Evolutionary conservation across 2,888 invertebrate species (phyloP), one percentile per base, ranked within the genome.

Genomic region (Cryptops parisi): DNA sequence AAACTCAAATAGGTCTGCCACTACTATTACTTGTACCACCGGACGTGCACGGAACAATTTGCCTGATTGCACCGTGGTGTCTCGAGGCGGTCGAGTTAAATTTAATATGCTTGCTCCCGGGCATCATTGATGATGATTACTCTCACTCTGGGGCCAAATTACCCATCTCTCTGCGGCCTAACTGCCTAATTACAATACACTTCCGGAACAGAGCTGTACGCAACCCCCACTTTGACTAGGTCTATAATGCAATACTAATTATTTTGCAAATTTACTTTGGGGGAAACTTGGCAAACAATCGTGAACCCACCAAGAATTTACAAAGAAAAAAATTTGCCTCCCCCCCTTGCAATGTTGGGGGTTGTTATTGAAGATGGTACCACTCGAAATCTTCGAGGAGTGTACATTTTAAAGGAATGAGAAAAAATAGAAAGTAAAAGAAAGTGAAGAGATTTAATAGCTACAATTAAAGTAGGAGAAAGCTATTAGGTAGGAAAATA

Each of bases 61-160:
- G 50, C 50, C 41, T 50, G 50, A 50, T 50, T 50, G 41, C 50
- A 24, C 41, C 50, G 43, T 23, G 50, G 41, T 46, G 41, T 40
- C 21, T 50, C 50, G 41, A 41, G 6, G 17, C 43, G 21, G 17
- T 17, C 43, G 6, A 41, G 40, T 51, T 43, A 51, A 51, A 51
- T 51, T 51, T 51, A 51, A 51, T 51, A 51, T 43, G 51, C 43
- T 43, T 51, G 49, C 49, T 39, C 41, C 19, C 3, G 24, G 52
- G 46, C 46, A 46, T 45, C 43, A 45, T 52, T 52, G 52, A 52
- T 45, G 52, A 45, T 52, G 26, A 52, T 52, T 52, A 26, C 44
- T 46, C 46, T 46, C 46, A 46, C 46, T 45, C 25, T 17, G 26
- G 52, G 52, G 43, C 44, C 44, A 52, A 52, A 52, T 52, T 44